A percentile compares a stretch with the other conserved stretches of the same genome.
phyloP scores from a whole-genome alignment of 2,888 invertebrate genomes.

The Ischnura elegans region DNA sequence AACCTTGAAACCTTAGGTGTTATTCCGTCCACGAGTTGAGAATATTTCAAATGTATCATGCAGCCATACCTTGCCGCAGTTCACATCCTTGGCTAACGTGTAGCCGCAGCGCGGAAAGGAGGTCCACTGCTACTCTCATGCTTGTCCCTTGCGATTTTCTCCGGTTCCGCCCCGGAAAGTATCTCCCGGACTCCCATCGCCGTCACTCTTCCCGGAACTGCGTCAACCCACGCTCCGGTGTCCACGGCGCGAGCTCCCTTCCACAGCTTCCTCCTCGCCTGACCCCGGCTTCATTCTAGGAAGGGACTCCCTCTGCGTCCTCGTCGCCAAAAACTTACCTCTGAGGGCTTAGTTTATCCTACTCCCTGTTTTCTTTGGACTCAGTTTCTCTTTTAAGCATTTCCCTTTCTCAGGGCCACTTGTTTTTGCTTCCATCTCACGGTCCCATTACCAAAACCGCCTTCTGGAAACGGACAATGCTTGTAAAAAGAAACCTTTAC shows the following conservation, averaged over 20 bases:
- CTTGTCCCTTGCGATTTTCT: background rate
- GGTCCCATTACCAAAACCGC: background rate
- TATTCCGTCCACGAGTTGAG: no score
- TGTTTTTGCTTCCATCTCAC: background rate
- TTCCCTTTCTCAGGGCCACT: background rate
- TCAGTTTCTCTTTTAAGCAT: background rate
- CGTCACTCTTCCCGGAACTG: background rate
- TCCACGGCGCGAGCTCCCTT: background rate
- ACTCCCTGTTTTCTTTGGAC: background rate
- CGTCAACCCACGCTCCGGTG: background rate
- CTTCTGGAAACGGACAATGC: background rate
- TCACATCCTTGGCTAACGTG: background rate
- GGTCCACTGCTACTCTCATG: background rate
- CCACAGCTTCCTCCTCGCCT: background rate
- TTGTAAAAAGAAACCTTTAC: background rate
- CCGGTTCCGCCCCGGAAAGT: background rate
- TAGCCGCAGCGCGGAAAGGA: background rate
- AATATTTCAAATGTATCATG: no score
- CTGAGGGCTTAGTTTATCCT: background rate
- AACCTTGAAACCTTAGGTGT: no score
- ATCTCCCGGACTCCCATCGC: background rate
- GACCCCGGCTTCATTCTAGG: background rate
- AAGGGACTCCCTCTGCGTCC: no score
- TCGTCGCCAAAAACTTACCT: background rate
- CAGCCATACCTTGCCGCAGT: background rate